Conservation (phyloP, 2,113 vertebrate genomes). For the Upupa epops region DNA sequence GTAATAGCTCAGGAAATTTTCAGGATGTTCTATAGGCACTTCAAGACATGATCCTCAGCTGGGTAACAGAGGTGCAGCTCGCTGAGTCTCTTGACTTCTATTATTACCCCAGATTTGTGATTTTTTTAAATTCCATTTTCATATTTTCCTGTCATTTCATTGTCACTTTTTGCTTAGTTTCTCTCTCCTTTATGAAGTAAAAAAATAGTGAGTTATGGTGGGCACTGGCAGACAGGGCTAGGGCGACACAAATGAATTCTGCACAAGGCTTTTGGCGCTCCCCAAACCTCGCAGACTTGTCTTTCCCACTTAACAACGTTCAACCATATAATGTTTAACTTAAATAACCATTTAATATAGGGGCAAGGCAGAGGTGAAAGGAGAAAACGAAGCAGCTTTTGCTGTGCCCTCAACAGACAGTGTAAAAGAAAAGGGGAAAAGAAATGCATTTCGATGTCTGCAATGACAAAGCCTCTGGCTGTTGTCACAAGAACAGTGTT, state of each 20-base stretch:
- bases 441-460: not conserved
- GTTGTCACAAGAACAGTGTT: not conserved
- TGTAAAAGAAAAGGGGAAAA: slow-evolving; percentile 3
- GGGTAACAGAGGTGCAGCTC: not conserved
- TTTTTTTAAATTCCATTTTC: not conserved
- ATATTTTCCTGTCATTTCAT: slow-evolving; percentile 3
- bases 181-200: not conserved
- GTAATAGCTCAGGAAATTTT: slow-evolving; percentile 31
- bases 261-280: not conserved
- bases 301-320: slow-evolving; percentile 33
- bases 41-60: slow-evolving; percentile 10
- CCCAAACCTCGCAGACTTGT: slow-evolving; percentile 1
- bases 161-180: not conserved
- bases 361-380: not conserved
- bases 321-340: not conserved
- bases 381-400: slow-evolving; percentile 12
- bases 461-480: slow-evolving; percentile 11
- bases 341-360: slow-evolving; percentile 30
- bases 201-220: slow-evolving; percentile 1
- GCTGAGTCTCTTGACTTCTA: not conserved
- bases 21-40: slow-evolving; percentile 6
- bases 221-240: not conserved
- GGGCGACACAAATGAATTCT: slow-evolving; percentile 5
- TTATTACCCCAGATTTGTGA: slow-evolving; percentile 7
- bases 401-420: not conserved